phyloP scores from a whole-genome alignment of 2,888 invertebrate genomes.

The Noctuana brunneofusca region DNA sequence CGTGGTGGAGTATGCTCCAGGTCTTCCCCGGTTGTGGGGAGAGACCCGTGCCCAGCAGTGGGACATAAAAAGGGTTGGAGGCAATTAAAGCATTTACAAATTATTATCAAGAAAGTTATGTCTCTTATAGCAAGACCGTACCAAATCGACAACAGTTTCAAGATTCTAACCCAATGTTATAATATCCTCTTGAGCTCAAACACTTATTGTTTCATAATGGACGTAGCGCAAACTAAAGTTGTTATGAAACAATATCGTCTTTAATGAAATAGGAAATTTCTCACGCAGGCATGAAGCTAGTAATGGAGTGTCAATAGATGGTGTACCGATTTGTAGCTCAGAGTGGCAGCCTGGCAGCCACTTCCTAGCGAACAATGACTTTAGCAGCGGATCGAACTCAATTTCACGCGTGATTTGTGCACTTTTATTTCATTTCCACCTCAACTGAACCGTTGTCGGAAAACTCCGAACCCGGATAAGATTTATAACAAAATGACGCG shows the following conservation, averaged over 20 bases:
- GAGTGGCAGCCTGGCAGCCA: slow-evolving; percentile 59
- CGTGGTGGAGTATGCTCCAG: too few species aligned
- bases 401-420: slow-evolving; percentile 81
- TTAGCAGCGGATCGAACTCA: slow-evolving; percentile 69
- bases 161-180: background rate
- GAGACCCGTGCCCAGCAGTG: too few species aligned
- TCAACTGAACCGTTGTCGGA: slow-evolving; percentile 53
- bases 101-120: too few species aligned
- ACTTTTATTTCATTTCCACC: slow-evolving; percentile 76
- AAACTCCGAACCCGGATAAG: slow-evolving; percentile 36
- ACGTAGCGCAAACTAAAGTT: background rate
- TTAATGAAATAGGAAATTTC: slow-evolving; percentile 12
- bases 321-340: slow-evolving; percentile 39
- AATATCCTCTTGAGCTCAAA: background rate
- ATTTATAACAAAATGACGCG: slow-evolving; percentile 31
- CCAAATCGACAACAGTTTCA: background rate
- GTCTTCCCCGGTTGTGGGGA: too few species aligned
- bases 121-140: too few species aligned
- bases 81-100: too few species aligned
- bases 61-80: too few species aligned
- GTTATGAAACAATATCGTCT: slow-evolving; percentile 2
- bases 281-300: slow-evolving; percentile 23
- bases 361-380: slow-evolving; percentile 66
- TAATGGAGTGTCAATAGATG: slow-evolving; percentile 40
- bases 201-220: background rate